Base-by-base conservation (phyloP, 2,797 vertebrate species). In the Odontamblyopus rebecca region DNA sequence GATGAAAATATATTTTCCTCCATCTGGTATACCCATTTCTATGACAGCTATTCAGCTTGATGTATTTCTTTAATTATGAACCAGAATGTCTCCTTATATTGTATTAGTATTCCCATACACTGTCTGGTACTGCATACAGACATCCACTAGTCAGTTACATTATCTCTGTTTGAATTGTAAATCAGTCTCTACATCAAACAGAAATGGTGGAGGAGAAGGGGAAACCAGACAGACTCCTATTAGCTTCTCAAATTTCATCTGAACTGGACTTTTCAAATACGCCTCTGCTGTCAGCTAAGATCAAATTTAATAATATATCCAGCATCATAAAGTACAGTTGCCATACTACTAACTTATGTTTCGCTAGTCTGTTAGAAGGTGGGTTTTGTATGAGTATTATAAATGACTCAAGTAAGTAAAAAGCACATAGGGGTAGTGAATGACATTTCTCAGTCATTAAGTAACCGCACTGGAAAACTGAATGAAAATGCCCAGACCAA, bases 161-260 rank as follows among this genome's bases (percentile, higher is more conserved):
- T 66, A 44, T 7, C 41, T 15, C 23, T 38, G 50, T 76, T 77
- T 74, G 64, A 77, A 81, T 71, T 69, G 72, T 72, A 82, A 75
- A 84, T 79, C 57, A 51, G 60, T 48, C 59, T 71, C 32, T 73
- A 26, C 41, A 57, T 72, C 57, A 72, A 83, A 76, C 74, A 69
- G 16, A 57, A 65, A 69, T 72, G 29, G 66, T 53, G 35, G 16
- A 26, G 35, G 16, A 26, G 48, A 75, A 32, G 35, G 35, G 8
- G 50, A 75, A 73, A 70, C 29, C 64, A 70, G 35, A 64, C 11
- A 66, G 23, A 41, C 62, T 60, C 60, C 68, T 74, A 70, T 80
- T 78, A 74, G 64, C 81, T 80, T 74, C 74, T 60, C 67, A 51
- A 62, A 74, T 74, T 82, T 67, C 70, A 78, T 76, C 12, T 63